Evolutionary conservation across 2,113 vertebrate species (phyloP).

Genomic region (Apistogramma diplotaenia): DNA sequence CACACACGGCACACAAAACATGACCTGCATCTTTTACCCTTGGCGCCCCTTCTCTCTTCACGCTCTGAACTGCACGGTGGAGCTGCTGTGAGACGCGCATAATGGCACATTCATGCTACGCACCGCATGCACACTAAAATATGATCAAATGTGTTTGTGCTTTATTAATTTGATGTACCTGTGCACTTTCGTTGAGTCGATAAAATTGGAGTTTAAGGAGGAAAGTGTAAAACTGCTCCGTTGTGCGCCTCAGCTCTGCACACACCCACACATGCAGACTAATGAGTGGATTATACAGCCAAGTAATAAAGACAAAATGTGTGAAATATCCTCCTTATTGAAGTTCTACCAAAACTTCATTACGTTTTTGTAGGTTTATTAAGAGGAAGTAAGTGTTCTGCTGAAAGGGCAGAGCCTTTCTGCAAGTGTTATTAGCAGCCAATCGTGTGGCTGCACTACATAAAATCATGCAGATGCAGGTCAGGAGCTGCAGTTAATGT

Average conservation of each 20-base stretch:
- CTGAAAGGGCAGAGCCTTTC: not conserved
- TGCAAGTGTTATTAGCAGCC: not conserved
- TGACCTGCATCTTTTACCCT: conserved; percentile 48
- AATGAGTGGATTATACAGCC: not conserved
- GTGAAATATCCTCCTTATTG: not conserved
- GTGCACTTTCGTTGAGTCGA: not conserved
- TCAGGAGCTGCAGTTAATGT: not conserved
- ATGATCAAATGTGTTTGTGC: too few species aligned
- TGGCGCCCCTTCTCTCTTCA: not conserved
- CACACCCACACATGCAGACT: not conserved
- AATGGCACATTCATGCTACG: not conserved
- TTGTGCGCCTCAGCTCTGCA: not conserved
- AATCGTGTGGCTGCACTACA: not conserved
- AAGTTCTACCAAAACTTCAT: not conserved
- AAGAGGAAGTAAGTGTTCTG: not conserved
- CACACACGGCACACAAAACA: conserved; percentile 12
- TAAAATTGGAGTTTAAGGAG: not conserved
- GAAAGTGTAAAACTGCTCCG: not conserved
- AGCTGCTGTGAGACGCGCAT: not conserved
- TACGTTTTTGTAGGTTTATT: not conserved
- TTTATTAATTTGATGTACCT: not conserved
- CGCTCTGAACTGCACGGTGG: conserved; percentile 8
- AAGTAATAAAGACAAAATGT: not conserved
- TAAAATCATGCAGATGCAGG: not conserved
- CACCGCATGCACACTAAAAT: not conserved